phyloP scores from a whole-genome alignment of 2,888 invertebrate species.

The Pycnomerus fuliginosus region DNA sequence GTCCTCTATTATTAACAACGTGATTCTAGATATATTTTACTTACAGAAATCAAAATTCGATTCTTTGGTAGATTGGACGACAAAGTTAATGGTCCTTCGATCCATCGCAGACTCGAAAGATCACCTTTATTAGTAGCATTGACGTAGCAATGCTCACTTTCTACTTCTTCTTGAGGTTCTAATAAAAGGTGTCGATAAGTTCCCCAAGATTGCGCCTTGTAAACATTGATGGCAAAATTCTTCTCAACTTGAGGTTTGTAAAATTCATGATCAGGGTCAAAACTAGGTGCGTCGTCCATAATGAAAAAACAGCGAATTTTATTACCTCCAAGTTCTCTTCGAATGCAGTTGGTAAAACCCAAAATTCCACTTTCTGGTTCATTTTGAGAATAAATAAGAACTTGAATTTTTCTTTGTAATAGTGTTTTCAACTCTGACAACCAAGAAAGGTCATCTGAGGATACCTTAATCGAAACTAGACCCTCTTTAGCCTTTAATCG shows the following conservation, averaged over 20 bases:
- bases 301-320: conserved; percentile 58
- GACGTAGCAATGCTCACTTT: conserved; percentile 69
- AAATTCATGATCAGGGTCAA: conserved; percentile 57
- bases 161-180: conserved; percentile 53
- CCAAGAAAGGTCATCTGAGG: too few species aligned
- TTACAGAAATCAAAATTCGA: too few species aligned
- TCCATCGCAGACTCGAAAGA: conserved; percentile 78
- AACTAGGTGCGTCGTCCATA: conserved; percentile 62
- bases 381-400: conserved; percentile 61
- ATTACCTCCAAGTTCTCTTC: conserved; percentile 59
- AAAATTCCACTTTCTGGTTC: conserved; percentile 74
- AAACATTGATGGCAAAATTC: conserved; percentile 79
- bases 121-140: conserved; percentile 83
- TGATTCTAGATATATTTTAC: not conserved
- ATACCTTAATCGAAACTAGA: too few species aligned
- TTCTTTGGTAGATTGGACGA: too few species aligned
- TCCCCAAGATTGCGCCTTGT: conserved; percentile 59
- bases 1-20: not conserved
- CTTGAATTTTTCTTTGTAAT: too few species aligned
- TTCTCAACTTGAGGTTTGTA: conserved; percentile 65
- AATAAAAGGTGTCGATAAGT: conserved; percentile 79
- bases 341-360: conserved; percentile 73
- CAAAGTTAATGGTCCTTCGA: conserved; percentile 66
- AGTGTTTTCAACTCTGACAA: too few species aligned
- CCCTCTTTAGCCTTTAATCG: too few species aligned